Evolutionary conservation across 2,113 vertebrate species (phyloP), one percentile per base, ranked within the genome.

Genomic region (Eulemur macaco): DNA sequence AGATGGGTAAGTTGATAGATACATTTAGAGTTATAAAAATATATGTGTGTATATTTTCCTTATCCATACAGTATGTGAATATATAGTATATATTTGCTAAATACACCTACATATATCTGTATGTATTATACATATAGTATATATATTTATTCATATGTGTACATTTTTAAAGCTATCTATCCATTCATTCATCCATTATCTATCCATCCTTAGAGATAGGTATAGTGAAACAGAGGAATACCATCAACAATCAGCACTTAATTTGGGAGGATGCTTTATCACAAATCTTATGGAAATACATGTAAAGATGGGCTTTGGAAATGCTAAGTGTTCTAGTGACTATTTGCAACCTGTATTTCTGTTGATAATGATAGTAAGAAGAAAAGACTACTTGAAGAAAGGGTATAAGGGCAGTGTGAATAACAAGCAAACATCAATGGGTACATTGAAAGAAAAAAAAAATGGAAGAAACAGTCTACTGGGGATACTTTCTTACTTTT

Each of bases 51-150:
- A 66, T 87, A 27, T 74, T n/a, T 47, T 42, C 7, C 21, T 45
- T 31, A 64, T 39, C 10, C 5, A 58, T n/a, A 52, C 3, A 11
- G 7, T 88, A 0, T 78, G 12, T 3, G 25, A 1, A 76, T 12
- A 74, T 47, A 20, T 25, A 14, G 15, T 34, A 18, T 34, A 47
- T 73, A 23, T 29, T 37, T 29, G 29, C 25, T 34, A 80, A 63
- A 58, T 11, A 31, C 8, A 47, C 7, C 8, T 2, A 15, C 3
- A n/a, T 56, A 8, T 23, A 63, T 68, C 10, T 52, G 20, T 29
- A n/a, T 52, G 12, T 56, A 56, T 56, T 56, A 56, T 45, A 58
- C 34, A 76, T 37, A 25, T 47, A n/a, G 2, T 14, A 42, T 45
- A 6, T 20, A 39, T 71, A 60, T 77, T 69, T 50, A 76, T 13